Evolutionary conservation across 2,113 vertebrate species (phyloP).

Genomic region (Mormoops blainvillei): DNA sequence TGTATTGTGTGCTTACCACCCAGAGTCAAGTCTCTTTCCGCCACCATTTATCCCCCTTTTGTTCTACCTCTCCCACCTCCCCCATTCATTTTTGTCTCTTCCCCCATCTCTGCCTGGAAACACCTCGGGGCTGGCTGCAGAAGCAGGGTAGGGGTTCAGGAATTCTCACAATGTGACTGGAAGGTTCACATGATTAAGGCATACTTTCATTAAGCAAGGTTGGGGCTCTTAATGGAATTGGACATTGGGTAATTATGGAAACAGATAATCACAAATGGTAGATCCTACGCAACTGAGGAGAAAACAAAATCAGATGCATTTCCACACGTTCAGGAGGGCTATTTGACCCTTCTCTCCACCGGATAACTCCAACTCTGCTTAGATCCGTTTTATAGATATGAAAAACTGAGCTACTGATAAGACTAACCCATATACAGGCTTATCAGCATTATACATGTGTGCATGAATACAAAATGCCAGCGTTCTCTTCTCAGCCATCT

Average conservation of each 20-base stretch:
- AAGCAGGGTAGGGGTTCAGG: conserved; percentile 2
- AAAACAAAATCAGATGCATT: neutral
- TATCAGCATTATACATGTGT: neutral
- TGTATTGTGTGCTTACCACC: neutral
- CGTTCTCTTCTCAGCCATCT: neutral
- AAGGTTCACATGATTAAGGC: conserved; percentile 43
- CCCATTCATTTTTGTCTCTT: conserved; percentile 19
- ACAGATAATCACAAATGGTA: neutral
- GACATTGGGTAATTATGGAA: neutral
- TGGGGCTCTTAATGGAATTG: neutral
- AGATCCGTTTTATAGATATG: neutral
- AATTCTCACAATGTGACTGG: conserved; percentile 15
- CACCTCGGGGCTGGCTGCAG: neutral
- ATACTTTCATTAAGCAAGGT: conserved; percentile 68
- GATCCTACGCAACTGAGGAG: neutral
- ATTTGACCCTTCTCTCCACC: neutral
- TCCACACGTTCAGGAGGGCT: neutral
- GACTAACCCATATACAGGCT: neutral
- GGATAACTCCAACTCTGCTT: neutral
- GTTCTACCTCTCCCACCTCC: conserved; percentile 25
- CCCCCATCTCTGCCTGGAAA: conserved; percentile 46
- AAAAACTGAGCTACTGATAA: neutral
- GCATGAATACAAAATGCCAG: neutral
- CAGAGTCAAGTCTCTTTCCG: neutral
- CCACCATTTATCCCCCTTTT: neutral